Evolutionary conservation across 2,888 invertebrate genomes (phyloP).

Genomic region (Cyrtodaria siliqua): DNA sequence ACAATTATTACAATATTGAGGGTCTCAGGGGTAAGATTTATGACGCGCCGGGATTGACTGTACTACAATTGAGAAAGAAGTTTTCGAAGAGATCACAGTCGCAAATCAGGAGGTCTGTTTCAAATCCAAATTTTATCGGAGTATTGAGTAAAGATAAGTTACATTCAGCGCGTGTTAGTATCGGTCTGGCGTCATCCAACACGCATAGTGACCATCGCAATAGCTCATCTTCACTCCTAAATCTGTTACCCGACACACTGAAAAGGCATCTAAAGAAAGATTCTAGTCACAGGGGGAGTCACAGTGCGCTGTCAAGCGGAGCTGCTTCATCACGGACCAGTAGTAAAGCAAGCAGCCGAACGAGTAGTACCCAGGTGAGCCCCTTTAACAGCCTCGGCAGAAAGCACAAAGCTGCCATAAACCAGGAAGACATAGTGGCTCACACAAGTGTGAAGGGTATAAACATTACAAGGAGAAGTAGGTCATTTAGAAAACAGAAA

Average conservation of each 20-base stretch:
- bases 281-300: slow-evolving; percentile 52
- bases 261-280: slow-evolving; percentile 67
- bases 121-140: slow-evolving; percentile 81
- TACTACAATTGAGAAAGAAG: slow-evolving; percentile 58
- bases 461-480: slow-evolving; percentile 72
- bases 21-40: slow-evolving; percentile 68
- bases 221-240: slow-evolving; percentile 58
- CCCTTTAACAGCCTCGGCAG: slow-evolving; percentile 56
- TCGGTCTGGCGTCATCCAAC: slow-evolving; percentile 38
- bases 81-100: slow-evolving; percentile 59
- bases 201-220: slow-evolving; percentile 47
- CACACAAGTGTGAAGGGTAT: slow-evolving; percentile 73
- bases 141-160: slow-evolving; percentile 74
- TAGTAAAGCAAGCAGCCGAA: slow-evolving; percentile 44
- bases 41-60: slow-evolving; percentile 63
- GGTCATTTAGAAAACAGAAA: slow-evolving; percentile 76
- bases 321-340: slow-evolving; percentile 45
- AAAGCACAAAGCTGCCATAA: slow-evolving; percentile 53
- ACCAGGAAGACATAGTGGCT: slow-evolving; percentile 64
- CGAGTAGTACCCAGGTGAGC: slow-evolving; percentile 64
- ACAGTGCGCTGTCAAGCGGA: slow-evolving; percentile 46
- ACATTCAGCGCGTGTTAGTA: slow-evolving; percentile 61
- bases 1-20: slow-evolving; percentile 70
- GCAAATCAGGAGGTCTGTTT: slow-evolving; percentile 75
- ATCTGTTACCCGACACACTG: slow-evolving; percentile 62